Conservation (phyloP, 2,888 invertebrate genomes). For the Pegoplata infirma region DNA sequence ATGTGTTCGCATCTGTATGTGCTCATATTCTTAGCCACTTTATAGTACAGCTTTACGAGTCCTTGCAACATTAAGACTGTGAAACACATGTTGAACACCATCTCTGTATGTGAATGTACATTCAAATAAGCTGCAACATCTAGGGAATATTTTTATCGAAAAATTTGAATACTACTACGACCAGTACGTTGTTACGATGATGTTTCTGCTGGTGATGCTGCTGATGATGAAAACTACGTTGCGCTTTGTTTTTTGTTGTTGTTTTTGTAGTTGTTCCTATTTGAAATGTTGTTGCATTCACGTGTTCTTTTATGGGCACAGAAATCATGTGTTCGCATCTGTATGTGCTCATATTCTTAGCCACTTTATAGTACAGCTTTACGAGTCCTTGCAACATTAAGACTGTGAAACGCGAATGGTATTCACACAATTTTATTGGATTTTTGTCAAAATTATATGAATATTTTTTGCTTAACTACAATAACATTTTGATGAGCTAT, state of each 20-base stretch:
- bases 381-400: conserved; percentile 38
- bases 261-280: background rate
- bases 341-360: conserved; percentile 9
- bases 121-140: conserved; percentile 58
- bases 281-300: conserved; percentile 15
- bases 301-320: conserved; percentile 34
- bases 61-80: conserved; percentile 22
- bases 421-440: conserved; percentile 30
- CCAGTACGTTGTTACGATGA: conserved; percentile 42
- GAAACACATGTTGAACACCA: conserved; percentile 46
- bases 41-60: conserved; percentile 16
- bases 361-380: conserved; percentile 40
- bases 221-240: conserved; percentile 18
- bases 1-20: background rate
- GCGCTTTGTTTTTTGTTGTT: background rate
- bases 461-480: conserved; percentile 7
- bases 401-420: conserved; percentile 38
- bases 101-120: background rate
- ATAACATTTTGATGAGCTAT: background rate
- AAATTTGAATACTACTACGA: conserved; percentile 68
- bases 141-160: conserved; percentile 76
- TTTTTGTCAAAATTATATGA: conserved; percentile 16
- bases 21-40: conserved; percentile 19
- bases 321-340: conserved; percentile 4
- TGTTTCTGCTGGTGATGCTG: conserved; percentile 31